Conservation (phyloP, 2,113 vertebrate species). For the Anhinga rufa region DNA sequence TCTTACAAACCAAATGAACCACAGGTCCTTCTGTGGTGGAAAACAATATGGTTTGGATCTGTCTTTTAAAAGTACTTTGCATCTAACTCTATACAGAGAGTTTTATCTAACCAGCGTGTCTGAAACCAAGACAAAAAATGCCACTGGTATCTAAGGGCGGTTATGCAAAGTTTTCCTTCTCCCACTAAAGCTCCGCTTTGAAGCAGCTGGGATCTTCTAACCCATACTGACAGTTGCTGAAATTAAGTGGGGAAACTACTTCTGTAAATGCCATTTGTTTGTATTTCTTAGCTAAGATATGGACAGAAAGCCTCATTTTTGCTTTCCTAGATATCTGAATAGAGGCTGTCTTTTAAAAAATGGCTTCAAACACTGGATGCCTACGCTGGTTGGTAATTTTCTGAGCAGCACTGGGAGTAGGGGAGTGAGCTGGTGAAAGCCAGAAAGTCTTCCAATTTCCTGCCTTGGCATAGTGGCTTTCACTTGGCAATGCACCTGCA, state of each 20-base stretch:
- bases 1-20: neutral
- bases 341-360: neutral
- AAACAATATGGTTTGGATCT: neutral
- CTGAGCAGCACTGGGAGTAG: neutral
- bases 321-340: neutral
- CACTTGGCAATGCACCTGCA: neutral
- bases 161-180: neutral
- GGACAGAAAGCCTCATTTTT: neutral
- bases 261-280: neutral
- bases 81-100: neutral
- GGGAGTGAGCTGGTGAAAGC: neutral
- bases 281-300: neutral
- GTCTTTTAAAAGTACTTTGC: neutral
- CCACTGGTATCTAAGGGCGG: fast-evolving
- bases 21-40: too few relatives aligned
- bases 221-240: neutral
- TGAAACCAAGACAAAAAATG: neutral
- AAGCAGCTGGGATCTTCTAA: neutral
- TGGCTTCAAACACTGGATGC: neutral
- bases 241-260: neutral
- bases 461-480: neutral
- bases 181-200: neutral
- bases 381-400: neutral
- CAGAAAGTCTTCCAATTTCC: neutral
- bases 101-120: neutral